Base-by-base conservation (phyloP, 2,113 vertebrate species). In the Bubo bubo region DNA sequence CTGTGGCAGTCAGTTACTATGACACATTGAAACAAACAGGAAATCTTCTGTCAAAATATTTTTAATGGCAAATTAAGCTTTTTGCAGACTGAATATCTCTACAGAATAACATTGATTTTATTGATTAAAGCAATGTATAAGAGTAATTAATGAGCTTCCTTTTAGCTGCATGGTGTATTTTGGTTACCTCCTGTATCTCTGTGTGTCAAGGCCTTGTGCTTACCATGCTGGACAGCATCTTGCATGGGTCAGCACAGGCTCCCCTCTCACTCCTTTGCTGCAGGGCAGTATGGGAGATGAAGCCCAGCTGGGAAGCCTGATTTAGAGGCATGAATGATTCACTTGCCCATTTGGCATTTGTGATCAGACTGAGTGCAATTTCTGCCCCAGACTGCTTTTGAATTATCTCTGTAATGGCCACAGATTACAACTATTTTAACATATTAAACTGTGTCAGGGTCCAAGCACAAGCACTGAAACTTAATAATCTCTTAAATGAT, bases 1-100 rank as follows among this genome's bases (percentile, higher is more conserved):
- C 90, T 58, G 79, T 81, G 83, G 90, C 94, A 95, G 71, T 76
- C 79, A 92, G 83, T 91, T 89, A 81, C 56, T 53, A 4, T 50
- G 83, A 94, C 86, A 89, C 83, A 27, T 79, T 87, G 86, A 95
- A 95, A 68, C 56, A 94, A 95, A 84, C 62, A 80, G 71, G 70
- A 93, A 95, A 86, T 79, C 20, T 74, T 92, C 77, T 86, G 67
- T 95, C 88, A 95, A 95, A 95, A 95, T 89, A 95, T 80, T 96
- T 97, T 92, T 91, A 72, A 91, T 75, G 76, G 58, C 19, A 93
- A 95, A 84, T 81, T 73, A 58, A 27, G 39, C 39, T 88, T 90
- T 90, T 86, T 87, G 16, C n/a, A 96, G 82, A 71, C 30, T 77
- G 67, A 86, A 28, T 80, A 74, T 80, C 26, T 92, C 60, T 47